Conservation (phyloP, 2,888 invertebrate genomes). For the Noctua janthina region DNA sequence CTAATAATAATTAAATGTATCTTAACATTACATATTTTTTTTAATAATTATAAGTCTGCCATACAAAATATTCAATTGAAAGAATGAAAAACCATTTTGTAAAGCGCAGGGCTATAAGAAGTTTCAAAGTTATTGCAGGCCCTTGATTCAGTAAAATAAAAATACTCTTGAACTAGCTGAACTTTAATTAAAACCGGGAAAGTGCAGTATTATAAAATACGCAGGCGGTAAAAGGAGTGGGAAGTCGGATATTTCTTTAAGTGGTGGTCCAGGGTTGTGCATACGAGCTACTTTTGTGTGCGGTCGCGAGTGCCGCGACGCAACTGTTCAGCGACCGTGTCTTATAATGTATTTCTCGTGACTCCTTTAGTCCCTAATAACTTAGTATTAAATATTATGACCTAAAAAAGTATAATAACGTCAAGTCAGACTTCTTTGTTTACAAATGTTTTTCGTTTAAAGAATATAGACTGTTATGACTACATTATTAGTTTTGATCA, state of each 20-base stretch:
- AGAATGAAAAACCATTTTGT: slow-evolving; percentile 21
- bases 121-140: slow-evolving; percentile 61
- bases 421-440: too few relatives aligned
- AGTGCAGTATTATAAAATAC: slow-evolving; percentile 77
- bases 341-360: not conserved
- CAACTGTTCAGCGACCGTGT: not conserved
- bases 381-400: too few relatives aligned
- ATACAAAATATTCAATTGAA: slow-evolving; percentile 24
- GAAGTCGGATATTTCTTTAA: slow-evolving; percentile 68
- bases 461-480: not conserved
- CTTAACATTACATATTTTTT: not conserved
- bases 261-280: slow-evolving; percentile 20
- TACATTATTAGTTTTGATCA: not conserved
- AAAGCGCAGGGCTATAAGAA: slow-evolving; percentile 45
- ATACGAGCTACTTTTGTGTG: slow-evolving; percentile 26
- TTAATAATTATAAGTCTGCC: not conserved
- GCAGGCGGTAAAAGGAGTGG: slow-evolving; percentile 69
- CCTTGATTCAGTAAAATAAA: slow-evolving; percentile 77
- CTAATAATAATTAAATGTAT: not conserved
- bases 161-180: slow-evolving; percentile 75
- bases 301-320: not conserved
- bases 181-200: slow-evolving; percentile 85
- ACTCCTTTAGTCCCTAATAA: not conserved
- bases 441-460: too few relatives aligned
- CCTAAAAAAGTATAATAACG: too few relatives aligned